A percentile compares a stretch with the other conserved stretches of the same genome.
phyloP scores from a whole-genome alignment of 2,797 vertebrate species.

The Epinephelus awoara region DNA sequence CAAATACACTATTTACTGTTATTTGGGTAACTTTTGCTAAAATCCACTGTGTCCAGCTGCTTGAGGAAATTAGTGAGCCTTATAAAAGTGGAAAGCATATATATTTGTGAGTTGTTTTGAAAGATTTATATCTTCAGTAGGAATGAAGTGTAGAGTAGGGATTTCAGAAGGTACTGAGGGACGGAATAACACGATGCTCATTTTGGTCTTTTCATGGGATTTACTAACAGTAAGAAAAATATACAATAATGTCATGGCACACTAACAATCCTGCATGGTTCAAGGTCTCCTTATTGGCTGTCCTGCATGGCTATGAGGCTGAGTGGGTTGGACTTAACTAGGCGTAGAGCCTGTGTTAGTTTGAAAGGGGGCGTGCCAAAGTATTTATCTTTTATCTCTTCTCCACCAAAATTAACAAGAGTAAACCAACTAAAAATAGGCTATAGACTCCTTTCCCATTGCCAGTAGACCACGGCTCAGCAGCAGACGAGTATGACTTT shows the following conservation, averaged over 20 bases:
- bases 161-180: background rate
- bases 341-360: no score
- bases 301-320: no score
- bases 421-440: no score
- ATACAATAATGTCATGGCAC: background rate
- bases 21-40: background rate
- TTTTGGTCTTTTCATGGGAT: background rate
- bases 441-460: no score
- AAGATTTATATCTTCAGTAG: background rate
- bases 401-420: no score
- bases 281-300: no score
- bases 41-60: background rate
- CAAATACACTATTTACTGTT: background rate
- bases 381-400: no score
- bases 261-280: background rate
- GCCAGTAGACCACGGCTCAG: no score
- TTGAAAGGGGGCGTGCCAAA: no score
- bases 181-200: background rate
- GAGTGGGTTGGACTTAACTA: no score
- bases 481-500: no score
- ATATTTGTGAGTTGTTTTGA: background rate
- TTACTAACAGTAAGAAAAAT: no score
- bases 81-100: background rate
- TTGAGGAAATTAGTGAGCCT: background rate
- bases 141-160: background rate